Evolutionary conservation across 2,888 invertebrate species (phyloP).

Genomic region (Sussaba pulchella): DNA sequence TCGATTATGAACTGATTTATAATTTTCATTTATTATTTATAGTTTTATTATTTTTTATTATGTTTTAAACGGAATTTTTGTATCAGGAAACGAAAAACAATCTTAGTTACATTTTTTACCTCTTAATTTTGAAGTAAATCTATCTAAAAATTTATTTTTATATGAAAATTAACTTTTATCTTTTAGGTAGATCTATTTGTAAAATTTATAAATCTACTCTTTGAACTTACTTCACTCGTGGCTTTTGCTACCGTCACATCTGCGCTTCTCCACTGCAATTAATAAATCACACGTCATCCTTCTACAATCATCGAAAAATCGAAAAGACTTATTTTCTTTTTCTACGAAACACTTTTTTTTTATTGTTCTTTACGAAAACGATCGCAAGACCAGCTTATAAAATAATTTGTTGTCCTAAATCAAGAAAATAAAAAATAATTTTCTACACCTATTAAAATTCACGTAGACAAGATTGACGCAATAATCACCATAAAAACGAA

Average conservation of each 20-base stretch:
- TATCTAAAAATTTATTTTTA: too few relatives aligned
- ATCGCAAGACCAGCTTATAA: neutral
- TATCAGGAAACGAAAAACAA: too few relatives aligned
- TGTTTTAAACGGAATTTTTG: too few relatives aligned
- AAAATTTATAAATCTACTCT: slow-evolving; percentile 17
- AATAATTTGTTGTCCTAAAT: neutral
- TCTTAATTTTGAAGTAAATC: too few relatives aligned
- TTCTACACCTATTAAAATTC: neutral
- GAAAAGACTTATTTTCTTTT: neutral
- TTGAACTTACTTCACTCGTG: slow-evolving; percentile 61
- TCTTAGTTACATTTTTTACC: too few relatives aligned
- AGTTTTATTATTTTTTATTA: too few relatives aligned
- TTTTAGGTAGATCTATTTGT: too few relatives aligned
- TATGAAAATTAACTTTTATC: too few relatives aligned
- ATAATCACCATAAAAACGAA: slow-evolving; percentile 1
- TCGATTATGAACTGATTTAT: too few relatives aligned
- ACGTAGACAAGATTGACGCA: neutral
- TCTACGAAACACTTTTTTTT: slow-evolving; percentile 14
- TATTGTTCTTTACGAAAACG: slow-evolving; percentile 36
- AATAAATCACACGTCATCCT: slow-evolving; percentile 41
- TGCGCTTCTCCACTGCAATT: slow-evolving; percentile 57
- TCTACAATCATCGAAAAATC: neutral
- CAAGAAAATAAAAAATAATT: neutral
- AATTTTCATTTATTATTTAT: too few relatives aligned
- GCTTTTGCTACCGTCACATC: slow-evolving; percentile 38